Conservation (phyloP, 2,113 vertebrate genomes). For the Ailuropoda melanoleuca region DNA sequence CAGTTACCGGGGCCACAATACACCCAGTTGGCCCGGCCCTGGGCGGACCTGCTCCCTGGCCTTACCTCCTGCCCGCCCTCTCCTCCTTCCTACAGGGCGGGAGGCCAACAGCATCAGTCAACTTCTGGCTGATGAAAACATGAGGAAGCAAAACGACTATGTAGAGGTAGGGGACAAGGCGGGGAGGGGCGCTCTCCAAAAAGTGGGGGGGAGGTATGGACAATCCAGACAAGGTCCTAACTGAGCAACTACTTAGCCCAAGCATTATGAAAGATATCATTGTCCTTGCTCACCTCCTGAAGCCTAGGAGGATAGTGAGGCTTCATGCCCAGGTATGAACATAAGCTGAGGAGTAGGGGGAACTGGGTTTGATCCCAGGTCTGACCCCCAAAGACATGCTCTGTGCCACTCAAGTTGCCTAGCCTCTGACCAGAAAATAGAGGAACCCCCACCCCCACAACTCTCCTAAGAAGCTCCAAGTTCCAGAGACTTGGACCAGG, state of each 20-base stretch:
- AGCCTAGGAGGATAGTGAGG: accelerated
- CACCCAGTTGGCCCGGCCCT: background rate
- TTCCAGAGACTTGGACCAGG: background rate
- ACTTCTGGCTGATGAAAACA: slow-evolving; percentile 52
- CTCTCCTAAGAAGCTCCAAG: background rate
- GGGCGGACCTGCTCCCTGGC: background rate
- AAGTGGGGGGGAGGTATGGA: no score
- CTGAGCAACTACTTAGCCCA: background rate
- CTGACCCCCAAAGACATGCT: background rate
- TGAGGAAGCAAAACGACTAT: slow-evolving; percentile 75
- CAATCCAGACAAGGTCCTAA: accelerated
- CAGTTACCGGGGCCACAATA: background rate
- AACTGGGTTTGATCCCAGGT: background rate
- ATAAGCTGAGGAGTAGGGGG: accelerated
- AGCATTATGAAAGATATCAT: accelerated
- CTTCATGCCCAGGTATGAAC: accelerated
- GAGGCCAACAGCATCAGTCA: slow-evolving; percentile 71
- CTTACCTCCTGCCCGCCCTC: background rate
- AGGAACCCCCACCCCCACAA: accelerated
- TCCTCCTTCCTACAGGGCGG: background rate
- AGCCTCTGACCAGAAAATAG: background rate
- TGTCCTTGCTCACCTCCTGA: accelerated
- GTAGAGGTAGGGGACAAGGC: slow-evolving; percentile 73
- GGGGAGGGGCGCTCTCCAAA: accelerated
- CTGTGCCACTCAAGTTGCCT: no score